Conservation (phyloP, 2,113 vertebrate species). For the Sander vitreus region DNA sequence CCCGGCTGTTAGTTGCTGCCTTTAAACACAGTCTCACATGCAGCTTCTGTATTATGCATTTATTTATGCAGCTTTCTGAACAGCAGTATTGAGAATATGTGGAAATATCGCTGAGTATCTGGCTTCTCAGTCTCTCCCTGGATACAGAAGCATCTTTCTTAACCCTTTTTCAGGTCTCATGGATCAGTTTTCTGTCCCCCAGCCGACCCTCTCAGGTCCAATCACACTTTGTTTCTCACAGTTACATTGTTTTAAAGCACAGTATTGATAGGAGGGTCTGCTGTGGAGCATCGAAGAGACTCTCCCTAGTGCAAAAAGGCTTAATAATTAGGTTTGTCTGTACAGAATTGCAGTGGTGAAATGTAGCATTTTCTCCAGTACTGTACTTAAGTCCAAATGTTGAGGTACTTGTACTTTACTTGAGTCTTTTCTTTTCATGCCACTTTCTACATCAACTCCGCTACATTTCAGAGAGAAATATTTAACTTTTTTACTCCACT, state of each 20-base stretch:
- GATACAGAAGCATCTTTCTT: neutral
- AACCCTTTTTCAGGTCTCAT: neutral
- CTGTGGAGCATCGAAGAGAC: neutral
- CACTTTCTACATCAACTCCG: no score
- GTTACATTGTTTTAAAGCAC: conserved; percentile 31
- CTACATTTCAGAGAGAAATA: no score
- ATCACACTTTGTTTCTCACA: conserved; percentile 28
- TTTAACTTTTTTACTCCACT: no score
- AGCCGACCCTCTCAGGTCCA: neutral
- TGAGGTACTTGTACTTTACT: no score
- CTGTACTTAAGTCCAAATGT: no score
- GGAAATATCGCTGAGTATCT: neutral
- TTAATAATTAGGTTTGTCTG: conserved; percentile 38
- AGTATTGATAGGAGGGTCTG: conserved; percentile 10
- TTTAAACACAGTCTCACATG: neutral
- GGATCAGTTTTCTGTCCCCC: neutral
- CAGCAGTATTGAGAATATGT: neutral
- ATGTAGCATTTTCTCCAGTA: no score
- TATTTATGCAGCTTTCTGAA: neutral
- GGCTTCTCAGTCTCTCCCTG: neutral
- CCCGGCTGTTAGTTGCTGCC: neutral
- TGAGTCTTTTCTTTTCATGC: no score
- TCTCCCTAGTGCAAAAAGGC: neutral
- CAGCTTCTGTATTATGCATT: neutral
- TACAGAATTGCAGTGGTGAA: neutral